These are phyloP conservation scores for Drosophila rellima DNA, from an alignment of 2,888 invertebrate species.

Conservation along the genomic window DNA sequence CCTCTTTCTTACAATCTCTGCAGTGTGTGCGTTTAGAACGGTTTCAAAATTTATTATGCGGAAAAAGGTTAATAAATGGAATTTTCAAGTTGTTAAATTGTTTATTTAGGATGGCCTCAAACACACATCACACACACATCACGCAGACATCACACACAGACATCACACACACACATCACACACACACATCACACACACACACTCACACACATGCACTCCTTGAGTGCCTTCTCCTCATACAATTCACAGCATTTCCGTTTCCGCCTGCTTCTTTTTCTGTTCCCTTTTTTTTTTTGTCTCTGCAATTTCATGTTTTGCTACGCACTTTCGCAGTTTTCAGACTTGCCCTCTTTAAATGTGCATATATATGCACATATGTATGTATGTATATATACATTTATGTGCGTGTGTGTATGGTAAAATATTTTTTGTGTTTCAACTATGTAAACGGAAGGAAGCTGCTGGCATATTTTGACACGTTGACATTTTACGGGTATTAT, in stretches of 20 bases:
- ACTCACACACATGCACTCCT: slow-evolving; percentile 18
- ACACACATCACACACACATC: slow-evolving; percentile 16
- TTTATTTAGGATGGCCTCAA: slow-evolving; percentile 68
- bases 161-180: slow-evolving; percentile 16
- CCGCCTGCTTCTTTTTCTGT: slow-evolving; percentile 22
- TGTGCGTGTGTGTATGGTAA: slow-evolving; percentile 32
- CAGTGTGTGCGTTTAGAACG: slow-evolving; percentile 43
- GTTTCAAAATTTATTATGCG: slow-evolving; percentile 73
- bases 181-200: slow-evolving; percentile 8
- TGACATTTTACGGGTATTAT: slow-evolving; percentile 68
- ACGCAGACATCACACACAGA: slow-evolving; percentile 8
- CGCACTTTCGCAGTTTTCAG: slow-evolving; percentile 48
- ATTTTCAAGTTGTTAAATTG: slow-evolving; percentile 76
- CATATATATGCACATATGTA: slow-evolving; percentile 9
- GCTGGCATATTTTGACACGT: slow-evolving; percentile 72
- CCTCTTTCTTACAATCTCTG: neutral
- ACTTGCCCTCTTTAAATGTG: slow-evolving; percentile 21
- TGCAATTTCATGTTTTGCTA: slow-evolving; percentile 56
- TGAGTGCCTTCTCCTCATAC: slow-evolving; percentile 22
- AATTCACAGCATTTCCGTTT: slow-evolving; percentile 56
- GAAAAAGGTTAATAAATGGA: slow-evolving; percentile 76
- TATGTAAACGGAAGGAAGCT: slow-evolving; percentile 63
- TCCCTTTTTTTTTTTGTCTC: slow-evolving; percentile 17
- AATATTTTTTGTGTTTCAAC: slow-evolving; percentile 58
- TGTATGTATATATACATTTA: slow-evolving; percentile 25